These are phyloP conservation scores for Sinosuthora webbiana DNA, from an alignment of 2,113 vertebrate genomes.

Conservation along the genomic window DNA sequence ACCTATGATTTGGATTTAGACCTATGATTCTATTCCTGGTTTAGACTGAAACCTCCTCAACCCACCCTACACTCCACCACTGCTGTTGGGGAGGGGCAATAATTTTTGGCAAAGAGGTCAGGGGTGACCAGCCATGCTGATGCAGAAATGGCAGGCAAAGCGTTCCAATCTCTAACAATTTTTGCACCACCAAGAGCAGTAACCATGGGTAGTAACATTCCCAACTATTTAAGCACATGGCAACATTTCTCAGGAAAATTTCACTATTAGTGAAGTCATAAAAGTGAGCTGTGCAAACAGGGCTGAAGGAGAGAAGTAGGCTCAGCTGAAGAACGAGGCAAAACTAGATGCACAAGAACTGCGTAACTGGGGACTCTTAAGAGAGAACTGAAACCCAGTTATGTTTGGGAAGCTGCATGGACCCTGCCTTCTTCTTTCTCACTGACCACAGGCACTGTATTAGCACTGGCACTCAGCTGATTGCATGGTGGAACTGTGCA, in stretches of 20 bases:
- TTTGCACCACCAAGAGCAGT: not conserved
- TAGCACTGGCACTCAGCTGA: not conserved
- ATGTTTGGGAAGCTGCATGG: not conserved
- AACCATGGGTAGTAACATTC: rapidly evolving
- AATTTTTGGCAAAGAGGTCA: not conserved
- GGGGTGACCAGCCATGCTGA: not conserved
- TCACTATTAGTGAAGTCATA: not conserved
- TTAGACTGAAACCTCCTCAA: not conserved
- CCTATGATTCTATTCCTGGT: not conserved
- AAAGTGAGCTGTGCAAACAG: not conserved
- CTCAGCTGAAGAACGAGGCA: not conserved
- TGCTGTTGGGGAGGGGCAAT: not conserved
- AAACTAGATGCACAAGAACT: not conserved
- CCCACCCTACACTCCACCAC: not conserved
- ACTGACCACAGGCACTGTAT: not conserved
- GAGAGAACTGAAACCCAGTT: not conserved
- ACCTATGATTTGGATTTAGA: not conserved
- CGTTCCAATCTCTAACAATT: not conserved
- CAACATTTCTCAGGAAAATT: not conserved
- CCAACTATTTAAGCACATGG: not conserved
- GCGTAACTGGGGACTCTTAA: not conserved
- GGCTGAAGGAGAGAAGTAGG: not conserved
- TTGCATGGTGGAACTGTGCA: not conserved
- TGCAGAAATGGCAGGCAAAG: not conserved
- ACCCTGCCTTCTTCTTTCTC: not conserved